phyloP scores from a whole-genome alignment of 2,888 invertebrate genomes.

The Megaustenia siamemsis region DNA sequence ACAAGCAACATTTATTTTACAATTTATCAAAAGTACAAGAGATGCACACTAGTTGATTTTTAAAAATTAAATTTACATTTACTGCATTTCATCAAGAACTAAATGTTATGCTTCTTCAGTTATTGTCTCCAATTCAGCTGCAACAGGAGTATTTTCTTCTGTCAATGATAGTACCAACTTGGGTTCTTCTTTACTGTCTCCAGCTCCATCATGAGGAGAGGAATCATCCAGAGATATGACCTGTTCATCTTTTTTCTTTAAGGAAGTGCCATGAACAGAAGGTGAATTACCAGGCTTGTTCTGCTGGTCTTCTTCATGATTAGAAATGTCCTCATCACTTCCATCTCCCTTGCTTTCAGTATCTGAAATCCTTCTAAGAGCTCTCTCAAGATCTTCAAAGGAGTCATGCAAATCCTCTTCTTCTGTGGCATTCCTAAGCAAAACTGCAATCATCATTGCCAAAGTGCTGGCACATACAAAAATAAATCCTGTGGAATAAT shows the following conservation, averaged over 20 bases:
- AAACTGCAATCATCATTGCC: conserved; percentile 46
- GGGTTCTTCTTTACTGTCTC: conserved; percentile 8
- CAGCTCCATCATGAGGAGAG: background rate
- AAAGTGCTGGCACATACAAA: conserved; percentile 25
- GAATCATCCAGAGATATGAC: background rate
- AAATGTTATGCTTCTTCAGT: conserved; percentile 28
- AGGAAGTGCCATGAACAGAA: background rate
- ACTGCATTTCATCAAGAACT: too few species aligned
- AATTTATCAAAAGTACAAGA: too few species aligned
- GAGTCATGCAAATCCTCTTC: conserved; percentile 40
- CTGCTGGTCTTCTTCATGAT: conserved; percentile 16
- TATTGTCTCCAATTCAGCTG: conserved; percentile 28
- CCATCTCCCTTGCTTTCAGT: background rate
- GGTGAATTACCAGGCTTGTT: background rate
- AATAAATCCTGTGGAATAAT: conserved; percentile 34
- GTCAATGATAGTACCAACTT: background rate
- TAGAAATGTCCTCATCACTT: conserved; percentile 31
- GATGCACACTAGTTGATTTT: too few species aligned
- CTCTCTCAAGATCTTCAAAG: conserved; percentile 44
- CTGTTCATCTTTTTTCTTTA: background rate
- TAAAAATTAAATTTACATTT: background rate
- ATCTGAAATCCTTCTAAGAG: conserved; percentile 33
- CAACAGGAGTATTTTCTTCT: conserved; percentile 6
- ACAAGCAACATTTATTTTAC: too few species aligned
- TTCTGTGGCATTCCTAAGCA: conserved; percentile 19